Evolutionary conservation across 1,140 invertebrate genomes (phyloP), one percentile per base, ranked within the genome.

Genomic region (Archegozetes longisetosus): DNA sequence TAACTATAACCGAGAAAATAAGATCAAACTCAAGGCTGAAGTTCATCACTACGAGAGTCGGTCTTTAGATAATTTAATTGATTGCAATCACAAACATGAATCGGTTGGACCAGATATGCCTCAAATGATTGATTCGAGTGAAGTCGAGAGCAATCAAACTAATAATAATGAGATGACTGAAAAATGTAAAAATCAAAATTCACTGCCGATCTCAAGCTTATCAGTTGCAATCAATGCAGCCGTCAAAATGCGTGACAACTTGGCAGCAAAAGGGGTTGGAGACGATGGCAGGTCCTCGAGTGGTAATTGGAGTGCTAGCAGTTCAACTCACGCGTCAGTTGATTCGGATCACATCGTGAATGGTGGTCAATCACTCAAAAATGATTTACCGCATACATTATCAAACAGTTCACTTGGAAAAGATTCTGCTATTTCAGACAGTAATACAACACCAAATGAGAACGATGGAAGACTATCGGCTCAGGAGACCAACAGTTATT

Each of bases 221-320:
- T 22, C 54, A 56, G 22, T 6, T 24, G 26, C 9, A 3, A 17
- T 17, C 17, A n/a, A 17, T 4, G 3, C 29, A 14, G 14, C 27
- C 12, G 32, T 58, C 32, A 50, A 51, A 20, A 58, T 58, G 49
- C 25, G 57, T 50, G 64, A 62, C 0, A 58, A 24, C 25, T 2
- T 40, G 27, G 22, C 47, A 9, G 29, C 82, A 65, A 80, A 51
- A 26, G 71, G 67, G 59, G 75, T 76, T 53, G 80, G 79, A 69
- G 84, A 85, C 60, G 86, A 88, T 68, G 75, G 74, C 4, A 81
- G 83, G 71, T 90, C 86, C 0, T 89, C 86, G 48, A 88, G 85
- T 61, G 90, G 90, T 50, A 92, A 93, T 71, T 93, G 90, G 90
- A 89, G 86, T 66, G 86, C 86, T 1, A 69, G 68, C 32, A 88